phyloP scores from a whole-genome alignment of 35 echinoderm and acorn worm species.

The Stichopus chloronotus region DNA sequence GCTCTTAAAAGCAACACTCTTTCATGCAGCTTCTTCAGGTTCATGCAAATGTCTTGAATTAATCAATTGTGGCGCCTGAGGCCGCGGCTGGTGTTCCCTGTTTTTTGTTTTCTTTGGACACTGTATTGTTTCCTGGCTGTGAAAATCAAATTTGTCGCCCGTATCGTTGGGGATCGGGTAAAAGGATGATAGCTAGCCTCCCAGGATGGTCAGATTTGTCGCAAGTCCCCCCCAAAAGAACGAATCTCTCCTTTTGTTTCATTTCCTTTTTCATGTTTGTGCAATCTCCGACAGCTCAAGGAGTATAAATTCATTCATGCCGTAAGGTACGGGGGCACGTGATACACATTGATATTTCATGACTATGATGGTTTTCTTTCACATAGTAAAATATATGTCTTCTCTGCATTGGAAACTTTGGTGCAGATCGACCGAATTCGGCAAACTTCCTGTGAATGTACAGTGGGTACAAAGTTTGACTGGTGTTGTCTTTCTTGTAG shows the following conservation, averaged over 20 bases:
- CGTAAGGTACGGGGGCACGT: neutral
- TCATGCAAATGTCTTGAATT: constrained; percentile 54
- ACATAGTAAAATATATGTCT: neutral
- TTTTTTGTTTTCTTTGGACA: constrained; percentile 45
- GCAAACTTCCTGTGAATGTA: neutral
- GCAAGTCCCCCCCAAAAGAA: neutral
- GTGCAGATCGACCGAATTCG: neutral
- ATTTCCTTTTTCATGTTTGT: neutral
- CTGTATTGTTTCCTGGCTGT: constrained; percentile 45
- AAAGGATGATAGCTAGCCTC: constrained; percentile 12
- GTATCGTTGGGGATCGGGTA: neutral
- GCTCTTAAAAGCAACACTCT: constrained; percentile 44
- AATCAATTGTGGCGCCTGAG: constrained; percentile 49
- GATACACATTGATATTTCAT: neutral
- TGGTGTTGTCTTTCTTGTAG: no score
- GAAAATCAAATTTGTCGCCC: constrained; percentile 48
- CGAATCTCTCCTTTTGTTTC: neutral
- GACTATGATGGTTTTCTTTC: neutral
- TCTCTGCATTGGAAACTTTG: neutral
- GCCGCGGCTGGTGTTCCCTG: neutral
- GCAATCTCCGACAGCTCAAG: neutral
- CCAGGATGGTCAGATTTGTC: neutral
- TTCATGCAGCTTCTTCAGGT: constrained; percentile 16
- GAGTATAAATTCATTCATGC: constrained; percentile 3
- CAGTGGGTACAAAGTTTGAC: neutral